These are phyloP conservation scores for Adelges cooleyi DNA, from an alignment of 1,140 invertebrate genomes.

Conservation along the genomic window DNA sequence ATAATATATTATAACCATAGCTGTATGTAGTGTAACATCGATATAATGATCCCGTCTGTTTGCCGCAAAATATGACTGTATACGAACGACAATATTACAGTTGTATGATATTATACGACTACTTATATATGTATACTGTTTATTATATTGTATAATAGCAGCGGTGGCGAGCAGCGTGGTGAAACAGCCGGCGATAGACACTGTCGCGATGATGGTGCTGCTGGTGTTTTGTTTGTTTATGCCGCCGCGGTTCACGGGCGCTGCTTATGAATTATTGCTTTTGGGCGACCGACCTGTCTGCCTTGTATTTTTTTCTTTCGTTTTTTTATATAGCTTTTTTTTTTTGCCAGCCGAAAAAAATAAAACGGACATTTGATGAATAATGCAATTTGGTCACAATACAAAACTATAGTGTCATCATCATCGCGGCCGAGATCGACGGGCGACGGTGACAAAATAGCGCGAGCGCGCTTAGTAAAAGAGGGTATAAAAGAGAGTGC, in stretches of 20 bases:
- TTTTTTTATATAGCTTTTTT: neutral
- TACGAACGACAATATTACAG: too few relatives aligned
- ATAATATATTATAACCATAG: too few relatives aligned
- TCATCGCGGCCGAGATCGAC: neutral
- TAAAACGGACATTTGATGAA: constrained; percentile 24
- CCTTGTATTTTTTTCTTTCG: neutral
- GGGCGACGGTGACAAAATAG: neutral
- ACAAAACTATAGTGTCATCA: constrained; percentile 10
- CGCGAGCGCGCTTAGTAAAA: neutral
- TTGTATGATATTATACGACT: too few relatives aligned
- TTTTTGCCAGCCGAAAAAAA: neutral
- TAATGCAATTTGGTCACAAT: constrained; percentile 20
- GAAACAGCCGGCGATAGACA: too few relatives aligned
- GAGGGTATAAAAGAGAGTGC: too few relatives aligned
- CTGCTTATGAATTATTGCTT: constrained; percentile 20
- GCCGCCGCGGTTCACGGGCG: neutral
- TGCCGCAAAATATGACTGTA: too few relatives aligned
- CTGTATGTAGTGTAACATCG: too few relatives aligned
- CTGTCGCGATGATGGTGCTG: neutral
- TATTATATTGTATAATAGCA: too few relatives aligned
- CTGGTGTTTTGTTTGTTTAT: constrained; percentile 20
- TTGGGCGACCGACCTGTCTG: constrained; percentile 20
- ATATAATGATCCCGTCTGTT: too few relatives aligned
- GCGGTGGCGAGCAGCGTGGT: neutral
- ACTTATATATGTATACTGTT: too few relatives aligned